A percentile compares a stretch with the other conserved stretches of the same genome.
phyloP scores from a whole-genome alignment of 2,113 vertebrate species.

The Lycocorax pyrrhopterus region DNA sequence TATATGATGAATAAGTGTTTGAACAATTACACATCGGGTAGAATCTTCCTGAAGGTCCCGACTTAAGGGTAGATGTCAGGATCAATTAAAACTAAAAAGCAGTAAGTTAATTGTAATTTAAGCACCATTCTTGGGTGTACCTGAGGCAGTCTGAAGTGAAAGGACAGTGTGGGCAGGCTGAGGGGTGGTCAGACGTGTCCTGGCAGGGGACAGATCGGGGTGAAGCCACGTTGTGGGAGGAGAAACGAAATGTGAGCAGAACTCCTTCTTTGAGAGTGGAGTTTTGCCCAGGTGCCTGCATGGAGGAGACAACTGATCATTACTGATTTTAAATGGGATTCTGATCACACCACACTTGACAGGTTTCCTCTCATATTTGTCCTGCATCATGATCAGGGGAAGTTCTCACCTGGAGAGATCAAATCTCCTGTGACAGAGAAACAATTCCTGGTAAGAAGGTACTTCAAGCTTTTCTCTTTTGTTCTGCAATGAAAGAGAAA shows the following conservation, averaged over 20 bases:
- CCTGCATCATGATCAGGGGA: neutral
- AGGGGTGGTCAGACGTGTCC: rapidly evolving
- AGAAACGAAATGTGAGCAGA: rapidly evolving
- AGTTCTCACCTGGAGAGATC: neutral
- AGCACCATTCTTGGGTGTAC: neutral
- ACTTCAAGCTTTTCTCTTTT: neutral
- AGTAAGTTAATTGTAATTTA: neutral
- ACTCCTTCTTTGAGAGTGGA: neutral
- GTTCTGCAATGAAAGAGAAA: neutral
- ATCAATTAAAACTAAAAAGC: neutral
- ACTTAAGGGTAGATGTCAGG: neutral
- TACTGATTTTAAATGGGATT: neutral
- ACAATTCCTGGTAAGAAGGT: neutral
- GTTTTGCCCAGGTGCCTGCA: neutral
- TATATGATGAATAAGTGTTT: neutral
- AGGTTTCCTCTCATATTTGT: neutral
- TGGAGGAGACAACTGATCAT: neutral
- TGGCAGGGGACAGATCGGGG: neutral
- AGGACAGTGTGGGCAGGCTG: neutral
- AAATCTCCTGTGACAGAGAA: neutral
- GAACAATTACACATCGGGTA: neutral
- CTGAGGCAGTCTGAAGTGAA: neutral
- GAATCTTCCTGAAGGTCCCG: neutral
- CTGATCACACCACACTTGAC: neutral
- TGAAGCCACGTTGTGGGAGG: neutral